Conservation (phyloP, 30 jellyfish, hydroid and myxozoan species). For the Rhopilema esculentum region DNA sequence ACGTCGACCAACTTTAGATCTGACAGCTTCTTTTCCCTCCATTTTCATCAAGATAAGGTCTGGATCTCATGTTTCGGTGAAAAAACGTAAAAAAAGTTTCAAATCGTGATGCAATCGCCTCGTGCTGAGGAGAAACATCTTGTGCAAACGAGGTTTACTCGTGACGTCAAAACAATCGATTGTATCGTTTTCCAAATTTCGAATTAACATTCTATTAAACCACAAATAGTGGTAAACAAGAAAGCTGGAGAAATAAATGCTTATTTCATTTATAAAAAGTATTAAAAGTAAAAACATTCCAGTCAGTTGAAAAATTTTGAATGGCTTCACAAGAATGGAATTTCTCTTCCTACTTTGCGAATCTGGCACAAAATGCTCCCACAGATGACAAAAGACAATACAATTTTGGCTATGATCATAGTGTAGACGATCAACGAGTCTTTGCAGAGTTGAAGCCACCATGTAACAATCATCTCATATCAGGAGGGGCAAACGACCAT, state of each 20-base stretch:
- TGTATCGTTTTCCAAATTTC: neutral
- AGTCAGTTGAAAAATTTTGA: neutral
- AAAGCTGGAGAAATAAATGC: neutral
- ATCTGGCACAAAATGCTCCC: neutral
- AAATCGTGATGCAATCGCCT: neutral
- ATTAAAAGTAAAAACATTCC: no score
- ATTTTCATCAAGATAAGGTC: neutral
- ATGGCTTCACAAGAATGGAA: conserved; percentile 51
- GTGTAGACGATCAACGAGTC: conserved; percentile 7
- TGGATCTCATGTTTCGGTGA: neutral
- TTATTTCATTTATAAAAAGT: neutral
- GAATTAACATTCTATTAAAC: neutral
- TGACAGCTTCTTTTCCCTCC: neutral
- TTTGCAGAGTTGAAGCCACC: conserved; percentile 42
- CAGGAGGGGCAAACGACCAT: neutral
- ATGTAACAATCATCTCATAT: neutral
- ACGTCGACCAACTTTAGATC: conserved; percentile 26
- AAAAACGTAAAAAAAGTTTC: neutral
- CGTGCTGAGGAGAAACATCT: neutral
- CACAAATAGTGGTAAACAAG: neutral
- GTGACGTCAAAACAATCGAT: neutral
- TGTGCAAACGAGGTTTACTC: neutral
- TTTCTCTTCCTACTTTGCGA: conserved; percentile 39
- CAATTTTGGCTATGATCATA: neutral
- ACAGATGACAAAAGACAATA: neutral